These are phyloP conservation scores for Tortricodes alternella DNA, from an alignment of 2,888 invertebrate species.

Conservation along the genomic window DNA sequence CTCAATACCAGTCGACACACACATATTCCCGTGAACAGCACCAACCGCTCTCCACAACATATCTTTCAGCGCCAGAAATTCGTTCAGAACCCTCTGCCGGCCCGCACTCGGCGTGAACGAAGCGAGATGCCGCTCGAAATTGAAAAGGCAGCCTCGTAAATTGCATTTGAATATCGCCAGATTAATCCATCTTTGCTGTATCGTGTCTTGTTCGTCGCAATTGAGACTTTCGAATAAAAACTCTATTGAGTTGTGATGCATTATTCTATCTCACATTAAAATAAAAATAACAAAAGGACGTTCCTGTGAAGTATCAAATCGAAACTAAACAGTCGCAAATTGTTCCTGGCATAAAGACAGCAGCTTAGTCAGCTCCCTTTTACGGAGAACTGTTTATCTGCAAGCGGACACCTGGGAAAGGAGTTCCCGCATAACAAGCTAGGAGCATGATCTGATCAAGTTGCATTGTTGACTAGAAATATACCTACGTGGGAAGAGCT, in stretches of 20 bases:
- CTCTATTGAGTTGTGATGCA: constrained; percentile 45
- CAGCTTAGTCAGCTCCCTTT: constrained; percentile 53
- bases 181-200: constrained; percentile 62
- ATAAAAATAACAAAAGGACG: neutral
- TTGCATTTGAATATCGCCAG: constrained; percentile 57
- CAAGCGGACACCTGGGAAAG: constrained; percentile 58
- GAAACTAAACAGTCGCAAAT: constrained; percentile 9
- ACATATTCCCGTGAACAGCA: constrained; percentile 60
- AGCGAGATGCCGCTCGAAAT: constrained; percentile 52
- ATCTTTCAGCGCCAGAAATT: constrained; percentile 58
- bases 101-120: constrained; percentile 42
- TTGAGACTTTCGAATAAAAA: constrained; percentile 45
- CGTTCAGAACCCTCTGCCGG: constrained; percentile 44
- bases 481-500: constrained; percentile 6
- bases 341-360: constrained; percentile 8
- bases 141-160: constrained; percentile 49
- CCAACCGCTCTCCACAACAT: constrained; percentile 63
- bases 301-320: neutral
- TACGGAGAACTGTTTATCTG: constrained; percentile 65
- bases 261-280: constrained; percentile 26
- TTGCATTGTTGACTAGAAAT: constrained; percentile 3
- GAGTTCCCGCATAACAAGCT: constrained; percentile 24
- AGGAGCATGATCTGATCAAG: constrained; percentile 6
- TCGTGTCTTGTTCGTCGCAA: constrained; percentile 40
- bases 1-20: constrained; percentile 38